Evolutionary conservation across 2,888 invertebrate species (phyloP), one percentile per base, ranked within the genome.

Genomic region (Schizotus pectinicornis): DNA sequence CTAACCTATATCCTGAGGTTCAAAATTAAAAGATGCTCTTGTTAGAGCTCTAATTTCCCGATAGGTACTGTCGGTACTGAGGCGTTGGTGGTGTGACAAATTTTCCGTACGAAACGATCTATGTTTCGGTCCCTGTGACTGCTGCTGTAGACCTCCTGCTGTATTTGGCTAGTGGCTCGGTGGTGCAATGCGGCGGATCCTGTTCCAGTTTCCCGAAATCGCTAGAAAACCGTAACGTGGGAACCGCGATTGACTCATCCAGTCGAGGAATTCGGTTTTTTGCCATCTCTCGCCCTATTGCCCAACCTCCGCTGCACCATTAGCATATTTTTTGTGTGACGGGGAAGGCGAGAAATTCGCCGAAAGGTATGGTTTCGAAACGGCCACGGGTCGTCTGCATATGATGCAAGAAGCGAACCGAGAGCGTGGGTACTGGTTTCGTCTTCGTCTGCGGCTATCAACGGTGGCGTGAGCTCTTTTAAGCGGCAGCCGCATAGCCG

Each of bases 391-490:
- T 46, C 46, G 36, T 46, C 46, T 36, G 22, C 35, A 14, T 31
- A 38, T 50, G 39, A 50, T 41, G 50, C 50, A 50, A 50, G 22
- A 22, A 22, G 22, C 22, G 22, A 22, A 22, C 22, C 22, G 22
- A 22, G 22, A 22, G 22, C 22, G 22, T 50, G 35, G 50, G 50
- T 50, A 50, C 50, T 41, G 41, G 55, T 55, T 42, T 55, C 49
- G 39, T 49, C 49, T 35, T 51, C 52, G 37, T 52, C 54, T 32
- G 11, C 38, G 56, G 56, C 49, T 49, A 56, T 56, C 56, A 56
- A 33, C 56, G 37, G 56, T 49, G 49, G 56, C 49, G 56, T 49
- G 56, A 56, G 56, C 43, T 56, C 56, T 56, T 55, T 22, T 22
- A 38, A 54, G 54, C 54, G 54, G 55, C 55, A 48, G 48, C 55